These are phyloP conservation scores for Nymphalis polychloros DNA, from an alignment of 2,888 invertebrate genomes.

Conservation along the genomic window DNA sequence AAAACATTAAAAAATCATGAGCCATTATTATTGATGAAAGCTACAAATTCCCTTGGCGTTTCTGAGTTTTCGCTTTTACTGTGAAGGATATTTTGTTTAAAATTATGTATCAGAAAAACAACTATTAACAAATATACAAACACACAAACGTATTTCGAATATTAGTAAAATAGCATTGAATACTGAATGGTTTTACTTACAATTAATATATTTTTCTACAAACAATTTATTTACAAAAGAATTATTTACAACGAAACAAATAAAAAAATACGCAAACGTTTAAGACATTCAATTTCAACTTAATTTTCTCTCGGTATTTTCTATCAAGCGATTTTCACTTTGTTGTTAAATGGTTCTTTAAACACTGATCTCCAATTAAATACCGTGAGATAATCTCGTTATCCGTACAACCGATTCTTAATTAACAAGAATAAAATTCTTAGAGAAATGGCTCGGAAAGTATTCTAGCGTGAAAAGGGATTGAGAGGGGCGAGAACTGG, in stretches of 20 bases:
- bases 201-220: neutral
- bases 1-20: no score
- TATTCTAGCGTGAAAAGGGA: slow-evolving; percentile 60
- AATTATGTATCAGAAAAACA: no score
- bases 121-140: no score
- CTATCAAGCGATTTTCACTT: slow-evolving; percentile 42
- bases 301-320: slow-evolving; percentile 36
- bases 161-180: no score
- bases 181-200: no score
- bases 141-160: no score
- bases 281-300: slow-evolving; percentile 14
- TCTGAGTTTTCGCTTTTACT: no score
- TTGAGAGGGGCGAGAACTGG: slow-evolving; percentile 59
- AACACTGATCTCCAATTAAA: slow-evolving; percentile 62
- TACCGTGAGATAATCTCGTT: slow-evolving; percentile 68
- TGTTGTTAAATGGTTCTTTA: slow-evolving; percentile 46
- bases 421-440: slow-evolving; percentile 73
- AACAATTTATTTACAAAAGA: neutral
- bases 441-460: slow-evolving; percentile 53
- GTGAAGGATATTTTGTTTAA: no score
- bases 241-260: neutral
- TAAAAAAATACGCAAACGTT: slow-evolving; percentile 14
- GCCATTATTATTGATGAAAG: no score
- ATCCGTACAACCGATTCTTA: slow-evolving; percentile 62
- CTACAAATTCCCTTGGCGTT: no score